Evolutionary conservation across 1,140 invertebrate genomes (phyloP), one percentile per base, ranked within the genome.

Genomic region (Odontomachus brunneus): DNA sequence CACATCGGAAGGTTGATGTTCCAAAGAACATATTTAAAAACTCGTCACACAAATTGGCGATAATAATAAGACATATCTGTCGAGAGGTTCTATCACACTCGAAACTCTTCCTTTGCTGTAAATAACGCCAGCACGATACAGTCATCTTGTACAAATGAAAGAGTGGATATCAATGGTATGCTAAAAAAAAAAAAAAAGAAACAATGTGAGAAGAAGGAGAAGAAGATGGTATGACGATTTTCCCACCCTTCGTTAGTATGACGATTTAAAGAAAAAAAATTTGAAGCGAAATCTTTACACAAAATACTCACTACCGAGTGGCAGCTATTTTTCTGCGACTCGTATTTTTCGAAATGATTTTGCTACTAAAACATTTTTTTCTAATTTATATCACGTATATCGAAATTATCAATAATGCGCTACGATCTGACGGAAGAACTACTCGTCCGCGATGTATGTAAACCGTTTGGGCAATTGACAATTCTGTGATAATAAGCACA

Each of bases 401-500:
- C 22, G 71, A 75, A 83, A 83, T 63, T 66, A 26, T 62, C 51
- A 7, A 74, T 51, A 17, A 75, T 65, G 17, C 19, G 15, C 44
- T 49, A 24, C 15, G 38, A 76, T 86, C 44, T 75, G n/a, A 22
- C 12, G 17, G 65, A 49, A 11, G 17, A 59, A 22, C 11, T 44
- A 38, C 59, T 14, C 29, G 63, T 51, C 53, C 15, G 49, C 29
- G 73, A 48, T n/a, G 14, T 9, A 17, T 66, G n/a, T 62, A 29
- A 53, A 75, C 75, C 9, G 66, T 71, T 85, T 55, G n/a, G 9
- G 24, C 22, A 75, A 78, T 80, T 60, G 44, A 81, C 44, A 63
- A 71, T 83, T 88, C 80, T 88, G 87, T 88, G 80, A 88, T 88
- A 88, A 83, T 88, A 60, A 78, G 74, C 80, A 83, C 59, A 83